Evolutionary conservation across 2,888 invertebrate genomes (phyloP), one percentile per base, ranked within the genome.

Genomic region (Tinea semifulvella): DNA sequence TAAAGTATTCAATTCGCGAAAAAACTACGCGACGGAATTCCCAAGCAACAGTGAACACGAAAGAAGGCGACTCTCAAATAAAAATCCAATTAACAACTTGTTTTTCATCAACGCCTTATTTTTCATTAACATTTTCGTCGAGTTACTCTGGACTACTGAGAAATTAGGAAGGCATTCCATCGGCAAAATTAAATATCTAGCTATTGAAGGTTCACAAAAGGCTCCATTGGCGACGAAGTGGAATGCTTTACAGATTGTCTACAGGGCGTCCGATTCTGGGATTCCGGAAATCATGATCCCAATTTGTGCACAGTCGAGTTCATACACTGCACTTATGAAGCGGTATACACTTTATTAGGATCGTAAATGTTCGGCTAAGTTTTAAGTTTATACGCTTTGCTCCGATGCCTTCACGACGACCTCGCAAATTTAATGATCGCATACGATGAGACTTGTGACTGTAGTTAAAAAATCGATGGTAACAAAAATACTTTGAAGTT

Each of bases 111-210:
- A 44, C 40, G 39, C 40, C 40, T 40, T 19, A 40, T 45, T 45
- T 27, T 40, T 45, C 40, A 45, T 40, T 45, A 45, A 45, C 40
- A 11, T 45, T 22, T 45, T 22, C 40, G 45, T 31, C 45, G 16
- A n/a, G n/a, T n/a, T n/a, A n/a, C n/a, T n/a, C n/a, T n/a, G n/a
- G n/a, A 10, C 26, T 16, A 38, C 16, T 17, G 10, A n/a, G 40
- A 45, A 45, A 45, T 45, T 45, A 45, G 40, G 40, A 28, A 39
- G 28, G 28, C 28, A 45, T 45, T 45, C 22, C 38, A 38, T 38
- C 27, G 38, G 17, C 39, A 27, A 39, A 45, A 40, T 45, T 45
- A 45, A 45, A 45, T 45, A 45, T 45, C 40, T 40, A 11, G 27
- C 25, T 28, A 43, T 43, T 31, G 43, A 31, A n/a, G 43, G 8